Conservation (phyloP, 2,797 vertebrate genomes). For the Pipistrellus pipistrellus region DNA sequence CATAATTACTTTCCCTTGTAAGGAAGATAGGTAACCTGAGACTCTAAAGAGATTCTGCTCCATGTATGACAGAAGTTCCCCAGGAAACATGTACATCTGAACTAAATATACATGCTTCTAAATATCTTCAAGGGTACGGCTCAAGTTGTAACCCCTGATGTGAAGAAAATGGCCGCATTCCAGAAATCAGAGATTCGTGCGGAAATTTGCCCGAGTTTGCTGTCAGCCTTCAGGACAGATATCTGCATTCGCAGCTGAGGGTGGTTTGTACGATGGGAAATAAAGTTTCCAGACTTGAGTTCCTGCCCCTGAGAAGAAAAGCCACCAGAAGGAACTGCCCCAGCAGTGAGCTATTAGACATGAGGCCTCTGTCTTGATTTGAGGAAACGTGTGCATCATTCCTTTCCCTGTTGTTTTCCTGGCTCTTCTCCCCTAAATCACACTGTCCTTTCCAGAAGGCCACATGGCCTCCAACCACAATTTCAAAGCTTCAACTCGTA, state of each 20-base stretch:
- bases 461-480: neutral
- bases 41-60: neutral
- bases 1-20: neutral
- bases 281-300: neutral
- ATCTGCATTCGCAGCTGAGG: neutral
- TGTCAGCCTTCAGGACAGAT: neutral
- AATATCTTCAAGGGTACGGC: conserved; percentile 14
- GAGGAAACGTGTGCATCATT: neutral
- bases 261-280: neutral
- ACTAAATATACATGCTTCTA: neutral
- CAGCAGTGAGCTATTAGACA: neutral
- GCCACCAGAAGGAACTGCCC: neutral
- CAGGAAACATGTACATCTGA: neutral
- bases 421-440: neutral
- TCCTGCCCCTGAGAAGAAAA: neutral
- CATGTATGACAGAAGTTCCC: neutral
- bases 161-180: conserved; percentile 28
- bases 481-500: neutral
- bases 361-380: neutral
- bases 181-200: neutral
- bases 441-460: neutral
- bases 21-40: neutral
- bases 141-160: neutral
- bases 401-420: neutral
- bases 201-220: neutral